These are phyloP conservation scores for Caenorhabditis plicata DNA, from an alignment of 2,888 invertebrate genomes.

Conservation along the genomic window DNA sequence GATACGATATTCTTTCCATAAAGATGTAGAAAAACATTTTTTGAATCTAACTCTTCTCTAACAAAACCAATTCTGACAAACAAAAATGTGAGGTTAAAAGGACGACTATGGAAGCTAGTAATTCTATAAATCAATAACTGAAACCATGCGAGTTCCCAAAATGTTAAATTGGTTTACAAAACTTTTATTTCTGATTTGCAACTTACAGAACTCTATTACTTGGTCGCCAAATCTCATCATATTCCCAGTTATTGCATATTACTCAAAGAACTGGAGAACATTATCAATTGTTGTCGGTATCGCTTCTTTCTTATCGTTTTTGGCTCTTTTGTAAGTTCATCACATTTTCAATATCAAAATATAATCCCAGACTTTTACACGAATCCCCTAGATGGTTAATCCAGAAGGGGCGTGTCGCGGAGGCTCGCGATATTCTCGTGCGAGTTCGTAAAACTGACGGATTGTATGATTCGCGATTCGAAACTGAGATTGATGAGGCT, in stretches of 20 bases:
- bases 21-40: too few species aligned
- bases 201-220: constrained; percentile 39
- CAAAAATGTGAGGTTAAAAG: too few species aligned
- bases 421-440: constrained; percentile 12
- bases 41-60: too few species aligned
- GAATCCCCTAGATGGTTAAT: constrained; percentile 34
- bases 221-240: constrained; percentile 60
- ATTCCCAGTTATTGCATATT: constrained; percentile 50
- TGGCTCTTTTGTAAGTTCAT: constrained; percentile 9
- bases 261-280: constrained; percentile 21
- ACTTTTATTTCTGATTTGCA: too few species aligned
- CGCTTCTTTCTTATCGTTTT: constrained; percentile 14
- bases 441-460: constrained; percentile 25
- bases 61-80: too few species aligned
- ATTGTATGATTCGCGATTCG: constrained; percentile 13
- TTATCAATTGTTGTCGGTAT: constrained; percentile 14
- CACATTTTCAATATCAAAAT: not conserved
- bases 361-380: constrained; percentile 17
- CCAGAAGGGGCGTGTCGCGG: constrained; percentile 24
- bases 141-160: too few species aligned
- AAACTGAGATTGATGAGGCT: constrained; percentile 17
- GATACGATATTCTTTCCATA: too few species aligned
- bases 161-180: too few species aligned
- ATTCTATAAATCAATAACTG: too few species aligned
- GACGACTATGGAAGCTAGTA: too few species aligned